A percentile compares a stretch with the other conserved stretches of the same genome.
phyloP scores from a whole-genome alignment of 2,797 vertebrate species.

The Malurus leucopterus region DNA sequence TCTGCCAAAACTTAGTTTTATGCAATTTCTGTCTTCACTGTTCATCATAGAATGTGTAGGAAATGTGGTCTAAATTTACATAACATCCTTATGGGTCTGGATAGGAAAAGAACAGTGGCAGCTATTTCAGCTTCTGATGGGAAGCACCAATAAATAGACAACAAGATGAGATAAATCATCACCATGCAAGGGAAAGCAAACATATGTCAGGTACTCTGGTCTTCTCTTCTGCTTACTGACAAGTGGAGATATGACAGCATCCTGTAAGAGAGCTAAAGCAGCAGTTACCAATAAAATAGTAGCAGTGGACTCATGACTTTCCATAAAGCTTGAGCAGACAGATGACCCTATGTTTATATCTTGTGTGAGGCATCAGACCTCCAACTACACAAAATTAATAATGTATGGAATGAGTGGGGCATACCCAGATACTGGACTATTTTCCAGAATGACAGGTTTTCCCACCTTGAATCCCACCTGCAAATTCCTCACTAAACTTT shows the following conservation, averaged over 20 bases:
- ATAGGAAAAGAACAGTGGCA: background rate
- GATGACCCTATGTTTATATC: background rate
- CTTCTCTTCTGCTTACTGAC: background rate
- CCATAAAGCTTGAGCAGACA: background rate
- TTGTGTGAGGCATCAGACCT: background rate
- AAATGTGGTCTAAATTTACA: background rate
- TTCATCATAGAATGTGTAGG: background rate
- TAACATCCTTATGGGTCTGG: background rate
- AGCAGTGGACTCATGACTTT: background rate
- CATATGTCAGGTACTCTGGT: rapidly evolving
- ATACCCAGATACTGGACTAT: background rate
- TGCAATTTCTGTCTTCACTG: background rate
- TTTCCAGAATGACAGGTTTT: background rate
- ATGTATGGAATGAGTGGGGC: background rate
- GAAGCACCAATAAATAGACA: background rate
- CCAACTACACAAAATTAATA: background rate
- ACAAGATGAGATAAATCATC: background rate
- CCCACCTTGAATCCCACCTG: background rate
- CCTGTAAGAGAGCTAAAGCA: background rate
- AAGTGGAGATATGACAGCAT: background rate
- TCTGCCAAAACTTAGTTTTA: background rate
- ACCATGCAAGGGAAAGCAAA: background rate
- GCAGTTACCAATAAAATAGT: background rate
- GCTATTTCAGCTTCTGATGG: background rate
- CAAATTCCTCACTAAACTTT: background rate